phyloP scores from a whole-genome alignment of 2,888 invertebrate species.

The Chloroclystis v-ata region DNA sequence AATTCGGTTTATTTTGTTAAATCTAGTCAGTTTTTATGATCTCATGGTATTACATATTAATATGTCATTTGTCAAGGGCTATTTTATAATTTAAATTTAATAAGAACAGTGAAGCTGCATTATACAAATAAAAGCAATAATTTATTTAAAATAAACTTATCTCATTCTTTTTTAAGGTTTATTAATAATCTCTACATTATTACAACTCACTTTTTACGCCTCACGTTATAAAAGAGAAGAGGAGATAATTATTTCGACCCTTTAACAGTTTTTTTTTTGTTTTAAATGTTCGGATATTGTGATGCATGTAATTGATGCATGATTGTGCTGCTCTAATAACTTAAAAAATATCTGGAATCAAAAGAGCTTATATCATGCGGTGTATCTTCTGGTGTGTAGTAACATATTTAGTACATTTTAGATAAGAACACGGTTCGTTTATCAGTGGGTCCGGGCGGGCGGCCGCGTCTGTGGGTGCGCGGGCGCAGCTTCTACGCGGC shows the following conservation, averaged over 20 bases:
- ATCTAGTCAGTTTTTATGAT: slow-evolving; percentile 6
- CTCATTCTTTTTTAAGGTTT: no score
- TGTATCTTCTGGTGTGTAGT: no score
- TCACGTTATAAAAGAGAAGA: no score
- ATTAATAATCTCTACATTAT: no score
- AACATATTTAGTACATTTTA: slow-evolving; percentile 31
- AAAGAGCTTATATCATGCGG: no score
- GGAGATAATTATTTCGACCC: no score
- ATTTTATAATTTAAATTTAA: not conserved
- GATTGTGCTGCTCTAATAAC: no score
- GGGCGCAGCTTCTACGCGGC: slow-evolving; percentile 74
- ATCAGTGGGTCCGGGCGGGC: slow-evolving; percentile 69
- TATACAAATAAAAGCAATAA: not conserved
- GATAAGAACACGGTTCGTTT: slow-evolving; percentile 62
- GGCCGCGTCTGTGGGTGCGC: slow-evolving; percentile 69
- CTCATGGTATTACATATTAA: not conserved
- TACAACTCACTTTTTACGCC: no score
- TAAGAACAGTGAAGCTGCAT: not conserved
- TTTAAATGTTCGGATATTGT: no score
- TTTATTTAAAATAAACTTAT: not conserved
- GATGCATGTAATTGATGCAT: no score
- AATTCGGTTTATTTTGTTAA: not conserved
- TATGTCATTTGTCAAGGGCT: not conserved
- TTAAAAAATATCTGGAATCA: no score
- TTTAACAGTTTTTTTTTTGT: no score